Evolutionary conservation across 2,113 vertebrate genomes (phyloP).

Genomic region (Kryptolebias marmoratus): DNA sequence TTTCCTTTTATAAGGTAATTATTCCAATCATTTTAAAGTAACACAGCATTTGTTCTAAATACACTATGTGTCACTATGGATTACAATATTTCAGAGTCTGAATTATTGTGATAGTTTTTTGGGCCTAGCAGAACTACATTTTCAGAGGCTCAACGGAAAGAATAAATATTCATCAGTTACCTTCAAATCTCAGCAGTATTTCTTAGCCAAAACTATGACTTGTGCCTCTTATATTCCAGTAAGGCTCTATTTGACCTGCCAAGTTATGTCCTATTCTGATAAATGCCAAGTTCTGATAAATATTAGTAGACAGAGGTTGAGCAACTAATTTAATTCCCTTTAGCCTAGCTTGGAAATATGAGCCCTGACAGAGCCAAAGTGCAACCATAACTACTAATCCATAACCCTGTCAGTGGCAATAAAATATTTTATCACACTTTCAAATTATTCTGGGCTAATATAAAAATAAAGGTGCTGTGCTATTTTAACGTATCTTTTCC

Average conservation of each 20-base stretch:
- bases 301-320: slow-evolving; percentile 62
- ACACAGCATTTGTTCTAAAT: background rate
- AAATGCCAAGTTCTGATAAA: slow-evolving; percentile 37
- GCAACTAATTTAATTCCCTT: slow-evolving; percentile 62
- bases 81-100: background rate
- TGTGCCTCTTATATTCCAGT: slow-evolving; percentile 5
- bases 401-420: slow-evolving; percentile 61
- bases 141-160: background rate
- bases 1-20: no score
- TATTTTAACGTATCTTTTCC: slow-evolving; percentile 42
- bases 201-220: background rate
- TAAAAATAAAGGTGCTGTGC: slow-evolving; percentile 1
- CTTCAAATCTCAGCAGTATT: slow-evolving; percentile 7
- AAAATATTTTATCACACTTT: slow-evolving; percentile 55
- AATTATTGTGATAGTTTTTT: background rate
- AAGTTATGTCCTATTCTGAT: slow-evolving; percentile 11
- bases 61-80: background rate
- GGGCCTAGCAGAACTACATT: no score
- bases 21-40: no score
- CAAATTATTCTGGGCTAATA: slow-evolving; percentile 31
- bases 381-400: slow-evolving; percentile 72
- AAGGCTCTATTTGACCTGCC: slow-evolving; percentile 15
- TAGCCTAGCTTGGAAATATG: slow-evolving; percentile 47
- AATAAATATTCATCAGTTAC: slow-evolving; percentile 2
- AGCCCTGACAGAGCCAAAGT: slow-evolving; percentile 64